These are phyloP conservation scores for Horisme vitalbata DNA, from an alignment of 2,888 invertebrate genomes.

Conservation along the genomic window DNA sequence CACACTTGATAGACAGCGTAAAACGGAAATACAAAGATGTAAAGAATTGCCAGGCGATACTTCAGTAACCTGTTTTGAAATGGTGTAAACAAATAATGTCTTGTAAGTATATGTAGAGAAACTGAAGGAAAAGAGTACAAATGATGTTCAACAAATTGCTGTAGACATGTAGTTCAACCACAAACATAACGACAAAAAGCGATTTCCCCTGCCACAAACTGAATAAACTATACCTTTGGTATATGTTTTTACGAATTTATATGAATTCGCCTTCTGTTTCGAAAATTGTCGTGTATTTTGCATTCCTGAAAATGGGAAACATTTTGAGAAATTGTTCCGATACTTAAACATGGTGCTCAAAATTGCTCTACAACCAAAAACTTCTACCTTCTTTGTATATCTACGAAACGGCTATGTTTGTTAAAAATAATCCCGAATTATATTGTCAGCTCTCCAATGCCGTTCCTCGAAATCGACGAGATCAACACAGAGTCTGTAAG, in stretches of 20 bases:
- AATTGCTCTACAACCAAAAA: background rate
- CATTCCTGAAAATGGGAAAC: slow-evolving; percentile 59
- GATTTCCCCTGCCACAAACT: slow-evolving; percentile 43
- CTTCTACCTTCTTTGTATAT: too few relatives aligned
- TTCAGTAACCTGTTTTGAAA: too few relatives aligned
- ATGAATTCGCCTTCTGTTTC: slow-evolving; percentile 62
- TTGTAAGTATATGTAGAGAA: background rate
- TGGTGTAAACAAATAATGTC: background rate
- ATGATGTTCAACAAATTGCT: too few relatives aligned
- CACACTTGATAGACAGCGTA: background rate
- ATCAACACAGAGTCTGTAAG: too few relatives aligned
- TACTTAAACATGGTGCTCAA: background rate
- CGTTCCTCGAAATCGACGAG: too few relatives aligned
- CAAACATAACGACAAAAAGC: slow-evolving; percentile 45
- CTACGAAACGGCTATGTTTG: too few relatives aligned
- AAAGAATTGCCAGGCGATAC: background rate
- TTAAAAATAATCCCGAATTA: too few relatives aligned
- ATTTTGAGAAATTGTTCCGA: slow-evolving; percentile 13
- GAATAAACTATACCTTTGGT: slow-evolving; percentile 27
- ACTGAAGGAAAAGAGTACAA: background rate
- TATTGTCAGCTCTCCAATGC: too few relatives aligned
- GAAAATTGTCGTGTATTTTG: slow-evolving; percentile 63
- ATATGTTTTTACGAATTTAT: slow-evolving; percentile 31
- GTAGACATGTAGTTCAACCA: slow-evolving; percentile 5
- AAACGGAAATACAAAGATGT: background rate